Conservation (phyloP, 1,140 invertebrate genomes). For the Oryctes rhinoceros region DNA sequence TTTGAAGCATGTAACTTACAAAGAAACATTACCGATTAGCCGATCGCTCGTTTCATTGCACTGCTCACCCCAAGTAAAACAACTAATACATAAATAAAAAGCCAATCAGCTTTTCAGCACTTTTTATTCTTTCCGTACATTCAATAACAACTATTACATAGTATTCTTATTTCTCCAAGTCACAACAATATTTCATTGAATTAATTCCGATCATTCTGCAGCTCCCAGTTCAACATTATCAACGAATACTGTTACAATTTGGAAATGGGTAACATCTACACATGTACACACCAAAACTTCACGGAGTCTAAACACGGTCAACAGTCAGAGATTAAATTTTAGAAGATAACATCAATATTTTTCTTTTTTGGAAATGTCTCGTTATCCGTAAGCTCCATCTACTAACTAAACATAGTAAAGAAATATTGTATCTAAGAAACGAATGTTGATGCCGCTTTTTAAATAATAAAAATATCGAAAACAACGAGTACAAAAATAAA, state of each 20-base stretch:
- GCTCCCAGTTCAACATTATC: too few relatives aligned
- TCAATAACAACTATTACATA: constrained; percentile 13
- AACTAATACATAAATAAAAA: too few relatives aligned
- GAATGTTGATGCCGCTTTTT: neutral
- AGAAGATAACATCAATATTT: too few relatives aligned
- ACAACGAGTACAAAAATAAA: constrained; percentile 31
- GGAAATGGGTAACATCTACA: neutral
- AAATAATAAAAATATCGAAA: neutral
- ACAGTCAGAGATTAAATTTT: too few relatives aligned
- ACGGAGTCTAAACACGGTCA: neutral
- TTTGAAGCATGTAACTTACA: too few relatives aligned
- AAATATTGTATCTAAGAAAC: neutral
- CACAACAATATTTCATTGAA: neutral
- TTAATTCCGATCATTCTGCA: neutral
- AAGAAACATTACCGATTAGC: too few relatives aligned
- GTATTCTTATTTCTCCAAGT: neutral
- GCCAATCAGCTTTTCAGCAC: too few relatives aligned
- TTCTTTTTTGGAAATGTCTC: too few relatives aligned
- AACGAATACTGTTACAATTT: neutral
- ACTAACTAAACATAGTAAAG: too few relatives aligned
- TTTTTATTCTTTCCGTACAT: constrained; percentile 6
- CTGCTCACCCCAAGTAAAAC: too few relatives aligned
- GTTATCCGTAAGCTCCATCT: too few relatives aligned
- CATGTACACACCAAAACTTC: neutral
- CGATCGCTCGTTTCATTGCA: too few relatives aligned